These are phyloP conservation scores for Temnopleurus reevesii DNA, from an alignment of 53 echinoderm and acorn worm species.

Conservation along the genomic window DNA sequence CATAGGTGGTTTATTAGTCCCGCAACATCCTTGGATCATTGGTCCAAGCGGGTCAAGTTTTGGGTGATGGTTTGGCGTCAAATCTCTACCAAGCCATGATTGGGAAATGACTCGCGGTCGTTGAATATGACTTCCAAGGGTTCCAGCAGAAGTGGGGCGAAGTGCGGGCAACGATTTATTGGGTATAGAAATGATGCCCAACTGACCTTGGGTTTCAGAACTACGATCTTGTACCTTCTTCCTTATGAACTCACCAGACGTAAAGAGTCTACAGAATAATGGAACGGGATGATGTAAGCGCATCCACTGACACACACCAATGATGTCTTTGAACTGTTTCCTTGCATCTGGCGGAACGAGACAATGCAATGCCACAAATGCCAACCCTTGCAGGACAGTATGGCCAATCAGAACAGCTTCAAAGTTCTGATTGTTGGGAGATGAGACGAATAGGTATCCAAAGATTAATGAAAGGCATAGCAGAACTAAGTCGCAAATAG, in stretches of 20 bases:
- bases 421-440: not conserved
- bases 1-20: not conserved
- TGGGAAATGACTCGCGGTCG: too few relatives aligned
- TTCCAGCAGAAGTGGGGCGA: too few relatives aligned
- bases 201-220: too few relatives aligned
- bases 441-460: not conserved
- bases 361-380: not conserved
- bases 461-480: not conserved
- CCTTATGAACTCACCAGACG: too few relatives aligned
- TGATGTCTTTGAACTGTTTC: not conserved
- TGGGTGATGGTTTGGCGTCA: not conserved
- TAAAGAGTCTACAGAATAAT: too few relatives aligned
- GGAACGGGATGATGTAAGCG: not conserved
- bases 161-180: too few relatives aligned
- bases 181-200: too few relatives aligned
- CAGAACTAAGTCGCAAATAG: not conserved
- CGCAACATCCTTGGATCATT: not conserved
- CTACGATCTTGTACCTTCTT: too few relatives aligned
- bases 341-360: not conserved
- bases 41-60: not conserved
- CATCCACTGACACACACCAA: not conserved
- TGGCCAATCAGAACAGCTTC: not conserved
- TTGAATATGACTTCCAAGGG: too few relatives aligned
- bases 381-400: not conserved
- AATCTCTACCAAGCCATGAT: too few relatives aligned